phyloP scores from a whole-genome alignment of 1,140 invertebrate species.

The Cotesia typhae region DNA sequence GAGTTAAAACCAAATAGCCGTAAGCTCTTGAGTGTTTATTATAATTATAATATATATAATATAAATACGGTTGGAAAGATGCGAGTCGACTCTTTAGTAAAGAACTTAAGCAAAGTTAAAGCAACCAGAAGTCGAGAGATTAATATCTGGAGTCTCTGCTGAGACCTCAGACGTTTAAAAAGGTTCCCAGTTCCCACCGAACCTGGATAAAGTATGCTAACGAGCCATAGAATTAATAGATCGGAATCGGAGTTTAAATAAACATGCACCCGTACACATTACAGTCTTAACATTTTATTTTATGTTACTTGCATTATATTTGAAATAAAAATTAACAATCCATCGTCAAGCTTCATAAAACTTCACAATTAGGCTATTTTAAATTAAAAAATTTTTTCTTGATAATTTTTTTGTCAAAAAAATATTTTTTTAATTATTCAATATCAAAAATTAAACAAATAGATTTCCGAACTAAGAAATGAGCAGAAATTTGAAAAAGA shows the following conservation, averaged over 20 bases:
- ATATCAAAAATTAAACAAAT: too few species aligned
- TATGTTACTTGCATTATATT: neutral
- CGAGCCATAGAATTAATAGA: slow-evolving; percentile 53
- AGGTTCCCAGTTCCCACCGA: slow-evolving; percentile 30
- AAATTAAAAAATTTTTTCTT: too few species aligned
- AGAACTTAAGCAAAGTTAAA: neutral
- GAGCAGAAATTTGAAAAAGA: too few species aligned
- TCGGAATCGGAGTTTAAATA: slow-evolving; percentile 46
- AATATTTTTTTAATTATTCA: too few species aligned
- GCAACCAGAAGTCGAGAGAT: slow-evolving; percentile 19
- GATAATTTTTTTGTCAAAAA: too few species aligned
- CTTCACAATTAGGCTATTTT: too few species aligned
- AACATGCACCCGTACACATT: slow-evolving; percentile 27
- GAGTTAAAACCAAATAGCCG: too few species aligned
- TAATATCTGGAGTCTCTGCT: slow-evolving; percentile 8
- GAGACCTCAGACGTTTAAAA: neutral
- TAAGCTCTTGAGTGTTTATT: neutral
- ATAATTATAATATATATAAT: neutral
- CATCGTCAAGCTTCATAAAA: too few species aligned
- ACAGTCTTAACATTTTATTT: neutral
- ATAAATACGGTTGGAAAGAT: neutral
- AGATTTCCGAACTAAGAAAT: too few species aligned
- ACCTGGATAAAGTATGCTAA: slow-evolving; percentile 51
- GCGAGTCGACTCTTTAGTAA: neutral
- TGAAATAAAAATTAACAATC: neutral